These are phyloP conservation scores for Glossophaga mutica DNA, from an alignment of 2,797 vertebrate genomes.

Conservation along the genomic window DNA sequence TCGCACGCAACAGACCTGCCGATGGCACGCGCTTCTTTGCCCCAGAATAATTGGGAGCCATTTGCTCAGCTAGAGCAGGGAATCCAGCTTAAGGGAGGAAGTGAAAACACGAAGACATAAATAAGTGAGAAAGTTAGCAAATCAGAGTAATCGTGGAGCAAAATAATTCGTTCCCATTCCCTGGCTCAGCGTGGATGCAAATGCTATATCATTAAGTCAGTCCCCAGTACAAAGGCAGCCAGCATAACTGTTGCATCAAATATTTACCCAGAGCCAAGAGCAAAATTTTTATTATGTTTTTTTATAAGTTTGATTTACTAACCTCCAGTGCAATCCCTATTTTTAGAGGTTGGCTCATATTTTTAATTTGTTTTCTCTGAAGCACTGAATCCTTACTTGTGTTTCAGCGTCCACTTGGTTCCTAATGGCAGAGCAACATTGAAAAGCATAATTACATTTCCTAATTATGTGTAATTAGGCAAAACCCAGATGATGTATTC, in stretches of 20 bases:
- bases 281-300: slow-evolving; percentile 52
- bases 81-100: slow-evolving; percentile 52
- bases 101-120: slow-evolving; percentile 59
- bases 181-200: slow-evolving; percentile 67
- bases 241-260: slow-evolving; percentile 49
- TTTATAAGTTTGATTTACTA: slow-evolving; percentile 61
- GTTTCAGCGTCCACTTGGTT: slow-evolving; percentile 78
- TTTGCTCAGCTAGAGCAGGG: slow-evolving; percentile 12
- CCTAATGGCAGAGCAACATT: slow-evolving; percentile 78
- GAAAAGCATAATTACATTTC: slow-evolving; percentile 83
- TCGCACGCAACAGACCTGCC: background rate
- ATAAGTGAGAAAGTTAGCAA: slow-evolving; percentile 70
- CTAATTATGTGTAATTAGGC: slow-evolving; percentile 87
- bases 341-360: slow-evolving; percentile 58
- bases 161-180: slow-evolving; percentile 51
- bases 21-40: slow-evolving; percentile 49
- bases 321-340: slow-evolving; percentile 53
- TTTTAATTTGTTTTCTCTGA: slow-evolving; percentile 69
- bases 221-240: slow-evolving; percentile 62
- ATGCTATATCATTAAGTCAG: slow-evolving; percentile 64
- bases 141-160: slow-evolving; percentile 60
- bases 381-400: slow-evolving; percentile 49
- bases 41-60: slow-evolving; percentile 43
- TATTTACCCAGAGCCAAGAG: slow-evolving; percentile 60
- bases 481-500: slow-evolving; percentile 86